Percentiles rank a stretch among this genome's conserved stretches.
Evolutionary conservation across 2,797 vertebrate species (phyloP).

Genomic region (Hipposideros larvatus): DNA sequence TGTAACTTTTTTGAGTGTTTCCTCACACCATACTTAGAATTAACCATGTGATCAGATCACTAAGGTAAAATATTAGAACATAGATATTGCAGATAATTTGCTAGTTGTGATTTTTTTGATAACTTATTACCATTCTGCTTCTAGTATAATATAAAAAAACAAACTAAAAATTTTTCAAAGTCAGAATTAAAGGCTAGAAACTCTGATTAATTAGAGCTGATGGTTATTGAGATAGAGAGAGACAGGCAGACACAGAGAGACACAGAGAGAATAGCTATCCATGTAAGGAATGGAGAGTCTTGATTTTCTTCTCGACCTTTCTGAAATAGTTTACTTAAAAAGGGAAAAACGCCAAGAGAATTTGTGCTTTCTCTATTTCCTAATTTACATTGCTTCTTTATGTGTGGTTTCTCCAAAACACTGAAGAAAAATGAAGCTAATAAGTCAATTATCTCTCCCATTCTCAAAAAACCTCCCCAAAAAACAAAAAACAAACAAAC

Average conservation of each 20-base stretch:
- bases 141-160: background rate
- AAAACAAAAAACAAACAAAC: background rate
- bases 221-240: background rate
- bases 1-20: background rate
- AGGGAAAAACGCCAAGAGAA: background rate
- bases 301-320: background rate
- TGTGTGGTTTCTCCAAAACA: conserved; percentile 46
- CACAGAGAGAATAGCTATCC: background rate
- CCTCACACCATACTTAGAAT: background rate
- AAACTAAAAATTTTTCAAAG: conserved; percentile 13
- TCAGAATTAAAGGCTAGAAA: background rate
- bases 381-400: background rate
- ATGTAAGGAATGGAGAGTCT: background rate
- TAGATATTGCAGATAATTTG: background rate
- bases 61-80: background rate
- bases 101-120: conserved; percentile 39
- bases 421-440: conserved; percentile 1
- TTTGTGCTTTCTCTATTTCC: background rate
- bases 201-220: background rate
- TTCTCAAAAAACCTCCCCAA: background rate
- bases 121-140: background rate
- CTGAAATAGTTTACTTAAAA: background rate
- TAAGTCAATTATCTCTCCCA: background rate
- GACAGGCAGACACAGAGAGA: accelerated
- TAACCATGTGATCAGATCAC: background rate